Conservation (phyloP, 2,113 vertebrate species). For the Sisor rabdophorus region DNA sequence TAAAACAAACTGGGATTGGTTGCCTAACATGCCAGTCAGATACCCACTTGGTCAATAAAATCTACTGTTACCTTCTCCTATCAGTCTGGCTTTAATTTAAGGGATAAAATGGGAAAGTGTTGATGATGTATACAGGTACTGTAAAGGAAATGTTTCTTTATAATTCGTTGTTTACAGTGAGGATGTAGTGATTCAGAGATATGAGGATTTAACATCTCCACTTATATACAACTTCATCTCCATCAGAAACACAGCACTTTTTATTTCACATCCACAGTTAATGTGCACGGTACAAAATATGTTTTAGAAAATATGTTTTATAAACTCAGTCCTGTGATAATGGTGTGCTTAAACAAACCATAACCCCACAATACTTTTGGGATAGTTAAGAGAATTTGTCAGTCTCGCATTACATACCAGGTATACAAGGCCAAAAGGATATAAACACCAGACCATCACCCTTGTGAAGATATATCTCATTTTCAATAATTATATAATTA, state of each 20-base stretch:
- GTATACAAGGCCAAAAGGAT: no score
- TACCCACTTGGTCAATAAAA: no score
- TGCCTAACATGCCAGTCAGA: no score
- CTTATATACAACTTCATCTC: constrained; percentile 35
- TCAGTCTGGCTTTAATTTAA: no score
- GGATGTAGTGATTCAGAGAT: constrained; percentile 44
- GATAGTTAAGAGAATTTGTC: not conserved
- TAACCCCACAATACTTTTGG: not conserved
- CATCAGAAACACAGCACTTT: constrained; percentile 32
- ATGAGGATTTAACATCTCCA: constrained; percentile 46
- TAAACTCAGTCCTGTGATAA: not conserved
- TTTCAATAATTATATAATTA: no score
- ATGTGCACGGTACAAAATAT: not conserved
- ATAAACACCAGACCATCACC: not conserved
- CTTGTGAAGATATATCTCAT: no score
- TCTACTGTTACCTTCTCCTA: no score
- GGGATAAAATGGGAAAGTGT: no score
- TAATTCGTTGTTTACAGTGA: not conserved
- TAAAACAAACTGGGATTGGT: no score
- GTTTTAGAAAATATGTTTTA: not conserved
- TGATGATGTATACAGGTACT: no score
- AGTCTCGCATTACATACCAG: not conserved
- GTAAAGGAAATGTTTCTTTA: not conserved
- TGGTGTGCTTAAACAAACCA: not conserved
- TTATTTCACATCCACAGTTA: not conserved